Conservation (phyloP, 2,797 vertebrate species). For the Hipposideros larvatus region DNA sequence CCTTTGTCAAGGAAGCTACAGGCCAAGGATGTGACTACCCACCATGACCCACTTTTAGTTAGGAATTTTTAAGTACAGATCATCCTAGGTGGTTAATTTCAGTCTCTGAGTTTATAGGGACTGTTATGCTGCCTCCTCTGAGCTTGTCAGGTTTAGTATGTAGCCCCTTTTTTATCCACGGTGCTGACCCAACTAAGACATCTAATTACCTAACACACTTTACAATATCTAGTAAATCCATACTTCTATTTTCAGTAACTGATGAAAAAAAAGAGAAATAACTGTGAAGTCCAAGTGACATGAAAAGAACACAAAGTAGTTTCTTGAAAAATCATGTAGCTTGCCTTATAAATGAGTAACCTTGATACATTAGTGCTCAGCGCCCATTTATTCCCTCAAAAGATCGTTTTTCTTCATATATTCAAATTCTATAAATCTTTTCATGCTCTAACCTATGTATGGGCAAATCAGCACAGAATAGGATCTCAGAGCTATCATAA, state of each 20-base stretch:
- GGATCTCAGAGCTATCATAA: not conserved
- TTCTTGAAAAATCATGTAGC: not conserved
- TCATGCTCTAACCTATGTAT: not conserved
- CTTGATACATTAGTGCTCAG: not conserved
- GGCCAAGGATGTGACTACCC: too few relatives aligned
- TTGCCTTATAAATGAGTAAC: not conserved
- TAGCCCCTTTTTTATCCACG: too few relatives aligned
- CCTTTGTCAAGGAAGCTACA: too few relatives aligned
- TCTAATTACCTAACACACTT: not conserved
- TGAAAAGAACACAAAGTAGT: not conserved
- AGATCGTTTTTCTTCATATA: slow-evolving; percentile 38
- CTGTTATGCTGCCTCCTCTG: too few relatives aligned
- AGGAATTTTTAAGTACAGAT: too few relatives aligned
- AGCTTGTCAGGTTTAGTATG: too few relatives aligned
- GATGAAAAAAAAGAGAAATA: not conserved
- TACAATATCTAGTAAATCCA: not conserved
- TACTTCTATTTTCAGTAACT: not conserved
- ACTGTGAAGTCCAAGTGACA: not conserved
- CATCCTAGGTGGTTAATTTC: too few relatives aligned
- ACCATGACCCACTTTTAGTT: too few relatives aligned
- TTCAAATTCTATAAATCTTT: not conserved
- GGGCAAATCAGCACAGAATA: not conserved
- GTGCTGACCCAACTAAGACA: not conserved
- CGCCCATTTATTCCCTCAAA: not conserved
- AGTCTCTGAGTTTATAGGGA: too few relatives aligned